phyloP scores from a whole-genome alignment of 2,797 vertebrate genomes.

The Falco rusticolus region DNA sequence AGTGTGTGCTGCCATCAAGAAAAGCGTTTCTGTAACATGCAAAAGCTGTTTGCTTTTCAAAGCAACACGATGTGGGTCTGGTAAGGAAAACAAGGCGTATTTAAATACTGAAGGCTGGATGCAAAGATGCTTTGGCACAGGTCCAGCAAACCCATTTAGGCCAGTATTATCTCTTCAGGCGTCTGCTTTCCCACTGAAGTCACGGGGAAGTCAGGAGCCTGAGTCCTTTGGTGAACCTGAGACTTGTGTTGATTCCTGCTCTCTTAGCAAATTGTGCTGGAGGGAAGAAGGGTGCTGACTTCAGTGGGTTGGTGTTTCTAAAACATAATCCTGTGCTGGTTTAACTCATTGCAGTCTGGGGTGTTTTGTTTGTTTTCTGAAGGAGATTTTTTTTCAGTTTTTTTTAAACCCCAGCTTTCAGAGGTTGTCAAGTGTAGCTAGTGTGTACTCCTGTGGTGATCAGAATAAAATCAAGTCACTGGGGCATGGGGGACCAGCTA shows the following conservation, averaged over 20 bases:
- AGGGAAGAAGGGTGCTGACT: conserved; percentile 51
- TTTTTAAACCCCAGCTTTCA: neutral
- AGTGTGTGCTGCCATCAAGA: neutral
- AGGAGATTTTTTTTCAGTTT: neutral
- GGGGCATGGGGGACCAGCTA: neutral
- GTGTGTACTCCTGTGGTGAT: neutral
- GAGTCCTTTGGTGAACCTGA: conserved; percentile 59
- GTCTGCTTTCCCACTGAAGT: conserved; percentile 61
- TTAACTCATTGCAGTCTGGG: conserved; percentile 18
- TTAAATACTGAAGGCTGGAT: conserved; percentile 20
- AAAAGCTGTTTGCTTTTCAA: neutral
- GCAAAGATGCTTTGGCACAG: conserved; percentile 45
- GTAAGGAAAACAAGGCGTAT: neutral
- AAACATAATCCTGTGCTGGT: neutral
- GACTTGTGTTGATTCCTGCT: conserved; percentile 37
- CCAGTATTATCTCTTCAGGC: conserved; percentile 47
- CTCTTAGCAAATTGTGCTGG: conserved; percentile 55
- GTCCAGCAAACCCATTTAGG: conserved; percentile 60
- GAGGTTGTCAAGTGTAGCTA: neutral
- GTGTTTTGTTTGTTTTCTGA: neutral
- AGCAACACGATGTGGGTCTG: neutral
- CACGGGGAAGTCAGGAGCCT: conserved; percentile 61
- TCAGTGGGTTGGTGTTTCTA: conserved; percentile 10
- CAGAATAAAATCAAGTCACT: neutral
- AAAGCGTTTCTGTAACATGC: neutral